These are phyloP conservation scores for Drosophila mojavensis DNA, from an alignment of 1,140 invertebrate species.

Conservation along the genomic window DNA sequence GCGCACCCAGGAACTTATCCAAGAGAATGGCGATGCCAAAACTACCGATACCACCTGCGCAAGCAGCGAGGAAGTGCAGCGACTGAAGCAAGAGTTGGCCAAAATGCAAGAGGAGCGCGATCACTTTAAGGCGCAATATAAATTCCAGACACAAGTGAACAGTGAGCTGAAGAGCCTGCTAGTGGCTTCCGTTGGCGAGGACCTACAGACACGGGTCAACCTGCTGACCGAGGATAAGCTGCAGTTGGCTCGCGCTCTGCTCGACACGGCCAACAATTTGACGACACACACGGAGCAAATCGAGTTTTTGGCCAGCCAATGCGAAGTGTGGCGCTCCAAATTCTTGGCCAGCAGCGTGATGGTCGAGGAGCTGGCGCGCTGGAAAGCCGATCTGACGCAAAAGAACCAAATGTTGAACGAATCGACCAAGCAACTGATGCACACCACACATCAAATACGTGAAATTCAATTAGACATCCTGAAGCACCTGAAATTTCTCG, in stretches of 20 bases:
- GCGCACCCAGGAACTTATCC: constrained; percentile 85
- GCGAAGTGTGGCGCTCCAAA: constrained; percentile 98
- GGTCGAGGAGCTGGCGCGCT: constrained; percentile 94
- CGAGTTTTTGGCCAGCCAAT: constrained; percentile 95
- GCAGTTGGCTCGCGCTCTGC: constrained; percentile 92
- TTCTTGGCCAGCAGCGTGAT: constrained; percentile 96
- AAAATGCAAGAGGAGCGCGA: constrained; percentile 87
- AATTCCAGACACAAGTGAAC: constrained; percentile 93
- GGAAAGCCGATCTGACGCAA: constrained; percentile 91
- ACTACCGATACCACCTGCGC: not conserved
- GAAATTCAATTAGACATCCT: constrained; percentile 89
- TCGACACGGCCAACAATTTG: constrained; percentile 93
- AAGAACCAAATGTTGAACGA: constrained; percentile 91
- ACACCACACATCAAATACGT: constrained; percentile 89
- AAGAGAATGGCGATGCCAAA: constrained; percentile 16
- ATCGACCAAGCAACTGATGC: constrained; percentile 89
- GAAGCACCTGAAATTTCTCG: constrained; percentile 85
- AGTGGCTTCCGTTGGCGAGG: constrained; percentile 97
- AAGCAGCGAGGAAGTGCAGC: constrained; percentile 44
- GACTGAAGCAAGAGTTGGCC: constrained; percentile 62
- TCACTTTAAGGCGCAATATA: constrained; percentile 89
- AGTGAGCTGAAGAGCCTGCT: constrained; percentile 96
- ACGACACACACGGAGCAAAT: constrained; percentile 95
- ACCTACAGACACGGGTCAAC: constrained; percentile 94
- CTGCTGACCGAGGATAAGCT: constrained; percentile 95